Evolutionary conservation across 2,888 invertebrate species (phyloP), one percentile per base, ranked within the genome.

Genomic region (Meiosimyza platycephala): DNA sequence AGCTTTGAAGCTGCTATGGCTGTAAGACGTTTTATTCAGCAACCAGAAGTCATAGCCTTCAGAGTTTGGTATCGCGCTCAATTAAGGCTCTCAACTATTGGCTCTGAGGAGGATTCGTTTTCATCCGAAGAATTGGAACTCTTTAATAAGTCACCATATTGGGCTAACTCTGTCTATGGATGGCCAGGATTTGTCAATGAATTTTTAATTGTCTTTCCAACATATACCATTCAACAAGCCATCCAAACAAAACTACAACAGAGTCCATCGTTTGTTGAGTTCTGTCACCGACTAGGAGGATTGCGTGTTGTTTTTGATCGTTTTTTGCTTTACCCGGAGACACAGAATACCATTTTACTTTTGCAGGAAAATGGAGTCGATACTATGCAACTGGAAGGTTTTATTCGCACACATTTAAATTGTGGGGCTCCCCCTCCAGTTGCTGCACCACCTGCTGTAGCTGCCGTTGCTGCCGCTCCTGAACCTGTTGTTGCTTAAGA

Each of bases 101-200:
- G 73, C 22, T 16, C 79, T 48, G 80, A 84, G 57, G 81, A 80
- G 15, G 62, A 55, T 40, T 9, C 4, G 40, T 40, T 40, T 40
- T 76, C 75, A 0, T 74, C 78, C 59, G 81, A 81, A 28, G 72
- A 81, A 16, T 74, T 78, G 48, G 76, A 75, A 4, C 72, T 83
- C 28, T 22, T 81, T 6, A 84, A 81, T 72, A 79, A 76, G 3
- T 79, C 77, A 47, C 81, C 83, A 5, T 80, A 78, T 60, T 76
- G 80, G 78, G 78, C 79, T 3, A 79, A 79, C 40, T 77, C 79
- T 6, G 83, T 84, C 1, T 78, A 74, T 4, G 86, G 86, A 33
- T 85, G 81, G 81, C 83, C 80, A 18, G 85, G 86, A 70, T 85
- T 86, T 72, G 74, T 86, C 13, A 79, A 76, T 55, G 84, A 86